These are phyloP conservation scores for Cotesia typhae DNA, from an alignment of 1,140 invertebrate genomes.

Conservation along the genomic window DNA sequence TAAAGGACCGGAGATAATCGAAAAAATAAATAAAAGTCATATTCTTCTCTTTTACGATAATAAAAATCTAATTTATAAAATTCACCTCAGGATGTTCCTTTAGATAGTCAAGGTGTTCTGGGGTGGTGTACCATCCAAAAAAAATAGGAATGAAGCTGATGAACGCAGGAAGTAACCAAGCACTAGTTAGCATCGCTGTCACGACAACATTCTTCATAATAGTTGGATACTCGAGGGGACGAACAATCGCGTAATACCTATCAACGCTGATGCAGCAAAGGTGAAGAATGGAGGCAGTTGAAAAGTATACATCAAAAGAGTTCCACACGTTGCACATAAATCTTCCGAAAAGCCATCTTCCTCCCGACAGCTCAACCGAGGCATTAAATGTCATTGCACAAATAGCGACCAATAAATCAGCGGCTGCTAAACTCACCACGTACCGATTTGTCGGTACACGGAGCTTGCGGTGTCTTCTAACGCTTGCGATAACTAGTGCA, in stretches of 20 bases:
- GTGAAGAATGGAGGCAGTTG: conserved; percentile 92
- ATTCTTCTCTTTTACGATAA: no score
- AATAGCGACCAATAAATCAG: conserved; percentile 90
- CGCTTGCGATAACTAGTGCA: conserved; percentile 77
- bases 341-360: conserved; percentile 86
- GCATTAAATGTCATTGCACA: conserved; percentile 97
- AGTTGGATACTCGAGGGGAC: conserved; percentile 87
- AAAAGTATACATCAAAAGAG: conserved; percentile 94
- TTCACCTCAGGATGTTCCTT: conserved; percentile 73
- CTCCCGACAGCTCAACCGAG: conserved; percentile 80
- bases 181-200: conserved; percentile 80
- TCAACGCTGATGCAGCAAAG: conserved; percentile 95
- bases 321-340: conserved; percentile 95
- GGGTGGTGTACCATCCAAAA: conserved; percentile 88
- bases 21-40: no score
- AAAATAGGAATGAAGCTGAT: conserved; percentile 97
- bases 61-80: no score
- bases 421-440: conserved; percentile 91
- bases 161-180: conserved; percentile 90
- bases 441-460: conserved; percentile 93
- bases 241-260: conserved; percentile 89
- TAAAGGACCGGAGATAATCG: no score
- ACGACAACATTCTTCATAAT: conserved; percentile 87
- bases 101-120: conserved; percentile 73
- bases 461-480: conserved; percentile 81